A percentile compares a stretch with the other conserved stretches of the same genome.
phyloP scores from a whole-genome alignment of 2,888 invertebrate genomes.

The Carabus problematicus region DNA sequence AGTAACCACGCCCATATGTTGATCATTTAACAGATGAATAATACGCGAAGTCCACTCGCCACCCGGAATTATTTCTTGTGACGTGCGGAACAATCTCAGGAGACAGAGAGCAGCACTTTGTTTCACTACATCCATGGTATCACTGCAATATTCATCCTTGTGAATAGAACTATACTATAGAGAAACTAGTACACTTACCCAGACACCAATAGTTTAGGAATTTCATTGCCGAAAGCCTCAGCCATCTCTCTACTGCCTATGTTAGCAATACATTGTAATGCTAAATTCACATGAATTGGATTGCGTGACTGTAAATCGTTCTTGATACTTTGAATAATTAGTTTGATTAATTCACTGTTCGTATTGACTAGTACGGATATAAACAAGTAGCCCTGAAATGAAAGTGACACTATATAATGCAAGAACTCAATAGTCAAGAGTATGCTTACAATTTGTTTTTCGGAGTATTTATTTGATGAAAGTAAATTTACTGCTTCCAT shows the following conservation, averaged over 20 bases:
- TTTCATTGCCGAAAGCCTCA: slow-evolving; percentile 98
- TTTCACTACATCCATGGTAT: slow-evolving; percentile 99
- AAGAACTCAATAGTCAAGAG: slow-evolving; percentile 4
- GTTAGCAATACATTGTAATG: slow-evolving; percentile 99
- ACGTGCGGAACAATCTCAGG: slow-evolving; percentile 90
- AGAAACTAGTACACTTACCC: slow-evolving; percentile 67
- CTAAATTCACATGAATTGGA: slow-evolving; percentile 98
- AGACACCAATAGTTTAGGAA: slow-evolving; percentile 97
- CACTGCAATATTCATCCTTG: slow-evolving; percentile 63
- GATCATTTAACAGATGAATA: slow-evolving; percentile 97
- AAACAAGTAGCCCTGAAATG: slow-evolving; percentile 92
- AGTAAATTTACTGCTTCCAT: slow-evolving; percentile 99
- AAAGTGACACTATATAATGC: slow-evolving; percentile 43
- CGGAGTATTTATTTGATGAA: slow-evolving; percentile 99
- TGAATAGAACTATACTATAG: neutral
- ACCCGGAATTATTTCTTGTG: slow-evolving; percentile 94
- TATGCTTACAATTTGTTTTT: slow-evolving; percentile 94
- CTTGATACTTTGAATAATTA: slow-evolving; percentile 99
- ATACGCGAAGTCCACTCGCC: slow-evolving; percentile 99
- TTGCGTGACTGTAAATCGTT: slow-evolving; percentile 96
- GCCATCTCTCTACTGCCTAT: slow-evolving; percentile 99
- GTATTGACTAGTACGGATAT: slow-evolving; percentile 99
- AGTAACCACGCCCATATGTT: slow-evolving; percentile 99
- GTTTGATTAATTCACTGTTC: slow-evolving; percentile 97
- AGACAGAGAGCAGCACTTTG: slow-evolving; percentile 98